Conservation (phyloP, 2,888 invertebrate species). For the Oscheius sp. region DNA sequence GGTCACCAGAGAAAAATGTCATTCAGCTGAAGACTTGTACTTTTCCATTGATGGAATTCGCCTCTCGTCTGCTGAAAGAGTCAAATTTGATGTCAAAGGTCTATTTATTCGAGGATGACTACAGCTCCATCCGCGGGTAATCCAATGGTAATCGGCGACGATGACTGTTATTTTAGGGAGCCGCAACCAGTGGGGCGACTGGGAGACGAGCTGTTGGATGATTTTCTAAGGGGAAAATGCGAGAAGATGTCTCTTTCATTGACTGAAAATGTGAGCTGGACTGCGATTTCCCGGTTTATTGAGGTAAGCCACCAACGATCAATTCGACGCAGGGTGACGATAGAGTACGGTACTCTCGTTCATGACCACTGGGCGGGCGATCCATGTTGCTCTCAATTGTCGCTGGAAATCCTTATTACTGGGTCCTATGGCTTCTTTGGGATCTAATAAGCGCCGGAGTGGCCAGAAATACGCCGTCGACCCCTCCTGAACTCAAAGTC, state of each 20-base stretch:
- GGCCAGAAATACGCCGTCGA: too few relatives aligned
- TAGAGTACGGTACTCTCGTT: too few relatives aligned
- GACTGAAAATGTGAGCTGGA: constrained; percentile 10
- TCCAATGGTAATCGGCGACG: background rate
- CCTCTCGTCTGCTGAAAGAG: background rate
- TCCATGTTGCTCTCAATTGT: too few relatives aligned
- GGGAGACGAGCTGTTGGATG: constrained; percentile 10
- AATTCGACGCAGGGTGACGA: too few relatives aligned
- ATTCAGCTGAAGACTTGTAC: constrained; percentile 10
- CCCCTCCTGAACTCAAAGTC: too few relatives aligned
- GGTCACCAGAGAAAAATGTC: background rate
- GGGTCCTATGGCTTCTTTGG: too few relatives aligned
- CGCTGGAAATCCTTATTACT: too few relatives aligned
- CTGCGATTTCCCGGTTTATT: constrained; percentile 6
- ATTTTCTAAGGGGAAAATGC: constrained; percentile 8
- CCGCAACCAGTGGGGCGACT: background rate
- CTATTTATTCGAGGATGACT: constrained; percentile 11
- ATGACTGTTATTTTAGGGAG: background rate
- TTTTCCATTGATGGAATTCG: background rate
- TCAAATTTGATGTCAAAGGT: background rate
- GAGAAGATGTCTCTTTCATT: constrained; percentile 19
- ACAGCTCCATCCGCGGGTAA: constrained; percentile 15
- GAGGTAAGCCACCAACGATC: too few relatives aligned
- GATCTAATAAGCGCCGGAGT: too few relatives aligned
- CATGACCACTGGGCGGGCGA: too few relatives aligned